Percentiles rank a stretch among this genome's conserved stretches.
These are phyloP conservation scores for Thalassaphorura encarpata DNA, from an alignment of 1,140 invertebrate genomes.

Conservation along the genomic window DNA sequence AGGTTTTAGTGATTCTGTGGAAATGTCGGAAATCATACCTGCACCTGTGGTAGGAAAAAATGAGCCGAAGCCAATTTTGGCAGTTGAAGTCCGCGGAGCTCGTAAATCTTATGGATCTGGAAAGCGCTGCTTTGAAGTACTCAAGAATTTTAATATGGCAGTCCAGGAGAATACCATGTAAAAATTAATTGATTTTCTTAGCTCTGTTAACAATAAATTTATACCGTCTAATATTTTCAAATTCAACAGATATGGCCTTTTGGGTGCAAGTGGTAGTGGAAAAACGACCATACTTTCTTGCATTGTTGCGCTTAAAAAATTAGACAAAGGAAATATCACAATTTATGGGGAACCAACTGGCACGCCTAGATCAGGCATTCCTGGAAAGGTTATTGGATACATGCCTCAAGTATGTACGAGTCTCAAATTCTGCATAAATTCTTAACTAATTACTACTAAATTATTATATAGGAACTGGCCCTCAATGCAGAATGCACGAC, in stretches of 20 bases:
- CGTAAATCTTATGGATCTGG: too few relatives aligned
- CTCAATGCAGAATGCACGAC: constrained; percentile 52
- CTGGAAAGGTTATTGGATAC: constrained; percentile 58
- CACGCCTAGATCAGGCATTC: constrained; percentile 36
- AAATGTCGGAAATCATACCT: too few relatives aligned
- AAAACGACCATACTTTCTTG: constrained; percentile 41
- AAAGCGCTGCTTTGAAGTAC: constrained; percentile 1
- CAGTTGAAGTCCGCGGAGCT: too few relatives aligned
- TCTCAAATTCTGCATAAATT: background rate
- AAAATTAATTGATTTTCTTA: background rate
- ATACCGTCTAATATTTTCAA: background rate
- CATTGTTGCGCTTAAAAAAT: constrained; percentile 37
- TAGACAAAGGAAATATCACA: constrained; percentile 36
- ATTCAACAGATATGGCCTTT: constrained; percentile 37
- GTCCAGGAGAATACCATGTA: constrained; percentile 26
- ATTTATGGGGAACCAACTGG: constrained; percentile 41
- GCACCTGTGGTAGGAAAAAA: too few relatives aligned
- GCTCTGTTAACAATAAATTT: background rate
- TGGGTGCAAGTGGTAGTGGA: constrained; percentile 37
- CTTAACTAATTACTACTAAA: background rate
- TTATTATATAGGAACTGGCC: constrained; percentile 65
- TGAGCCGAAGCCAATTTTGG: too few relatives aligned
- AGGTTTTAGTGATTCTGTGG: too few relatives aligned
- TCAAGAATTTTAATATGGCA: constrained; percentile 23
- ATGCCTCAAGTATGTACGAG: constrained; percentile 43